Conservation (phyloP, 2,888 invertebrate genomes). For the Netelia fuscicornis region DNA sequence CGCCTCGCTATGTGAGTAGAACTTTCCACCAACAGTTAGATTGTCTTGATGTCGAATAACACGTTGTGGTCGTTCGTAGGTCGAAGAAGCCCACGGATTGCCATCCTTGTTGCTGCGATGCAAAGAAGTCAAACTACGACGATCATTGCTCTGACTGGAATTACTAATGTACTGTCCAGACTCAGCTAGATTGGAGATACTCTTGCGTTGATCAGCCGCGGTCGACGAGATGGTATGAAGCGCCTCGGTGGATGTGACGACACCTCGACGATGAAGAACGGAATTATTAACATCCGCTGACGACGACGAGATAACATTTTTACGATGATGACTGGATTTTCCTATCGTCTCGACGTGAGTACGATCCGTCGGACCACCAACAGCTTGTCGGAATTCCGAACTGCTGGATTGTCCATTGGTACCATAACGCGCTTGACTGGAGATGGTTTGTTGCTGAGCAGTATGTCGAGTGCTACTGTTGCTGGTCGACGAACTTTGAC, state of each 20-base stretch:
- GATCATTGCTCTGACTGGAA: conserved; percentile 89
- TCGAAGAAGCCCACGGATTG: conserved; percentile 86
- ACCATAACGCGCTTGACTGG: conserved; percentile 84
- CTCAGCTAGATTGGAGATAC: conserved; percentile 92
- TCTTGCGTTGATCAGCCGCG: conserved; percentile 92
- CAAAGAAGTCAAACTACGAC: conserved; percentile 92
- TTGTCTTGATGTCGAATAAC: conserved; percentile 88
- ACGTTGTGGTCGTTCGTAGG: conserved; percentile 88
- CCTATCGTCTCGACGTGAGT: conserved; percentile 70
- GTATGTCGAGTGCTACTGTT: conserved; percentile 75
- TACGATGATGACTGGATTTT: conserved; percentile 88
- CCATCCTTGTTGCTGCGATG: conserved; percentile 90
- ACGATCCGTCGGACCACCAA: conserved; percentile 76
- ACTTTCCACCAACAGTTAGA: conserved; percentile 90
- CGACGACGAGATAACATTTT: conserved; percentile 90
- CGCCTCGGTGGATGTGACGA: conserved; percentile 89
- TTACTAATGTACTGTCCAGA: conserved; percentile 89
- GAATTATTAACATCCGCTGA: conserved; percentile 91
- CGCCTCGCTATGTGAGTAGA: conserved; percentile 91
- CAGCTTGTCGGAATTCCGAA: conserved; percentile 86
- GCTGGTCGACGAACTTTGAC: conserved; percentile 65
- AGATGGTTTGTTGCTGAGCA: conserved; percentile 83
- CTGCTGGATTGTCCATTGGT: conserved; percentile 85
- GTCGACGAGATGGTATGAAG: conserved; percentile 89
- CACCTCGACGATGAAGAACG: conserved; percentile 91